These are phyloP conservation scores for Dysdera silvatica DNA, from an alignment of 1,140 invertebrate species.

Conservation along the genomic window DNA sequence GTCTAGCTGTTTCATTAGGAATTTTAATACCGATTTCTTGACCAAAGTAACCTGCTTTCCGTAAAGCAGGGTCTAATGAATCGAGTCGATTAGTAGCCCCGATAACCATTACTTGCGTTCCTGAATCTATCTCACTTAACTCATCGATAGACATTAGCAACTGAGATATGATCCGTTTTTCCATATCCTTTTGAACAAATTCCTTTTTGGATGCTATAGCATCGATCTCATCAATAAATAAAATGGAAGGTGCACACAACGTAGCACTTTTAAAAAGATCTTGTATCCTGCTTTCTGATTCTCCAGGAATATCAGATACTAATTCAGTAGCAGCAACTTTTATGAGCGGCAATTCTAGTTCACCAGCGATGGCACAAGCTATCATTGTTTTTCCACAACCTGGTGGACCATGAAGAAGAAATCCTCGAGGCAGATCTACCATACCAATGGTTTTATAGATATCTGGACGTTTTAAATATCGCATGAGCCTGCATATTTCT, in stretches of 20 bases:
- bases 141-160: slow-evolving; percentile 78
- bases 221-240: slow-evolving; percentile 95
- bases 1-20: slow-evolving; percentile 71
- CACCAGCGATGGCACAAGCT: slow-evolving; percentile 83
- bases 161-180: slow-evolving; percentile 86
- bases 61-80: slow-evolving; percentile 80
- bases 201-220: slow-evolving; percentile 75
- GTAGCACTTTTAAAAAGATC: slow-evolving; percentile 80
- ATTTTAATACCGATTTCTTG: slow-evolving; percentile 89
- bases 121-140: slow-evolving; percentile 54
- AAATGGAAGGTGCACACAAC: slow-evolving; percentile 63
- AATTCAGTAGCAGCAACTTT: slow-evolving; percentile 84
- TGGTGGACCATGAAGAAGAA: slow-evolving; percentile 82
- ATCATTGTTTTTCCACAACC: slow-evolving; percentile 89
- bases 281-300: slow-evolving; percentile 86
- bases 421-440: no score
- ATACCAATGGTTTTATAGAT: no score
- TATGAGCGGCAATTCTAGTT: slow-evolving; percentile 62
- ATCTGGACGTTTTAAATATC: no score
- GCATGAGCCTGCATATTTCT: no score
- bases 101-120: slow-evolving; percentile 70
- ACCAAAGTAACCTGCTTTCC: slow-evolving; percentile 81
- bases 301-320: slow-evolving; percentile 83
- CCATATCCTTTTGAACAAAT: slow-evolving; percentile 87
- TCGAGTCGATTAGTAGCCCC: slow-evolving; percentile 93